Conservation (phyloP, 1,140 invertebrate species). For the Drosophila fuyamai region DNA sequence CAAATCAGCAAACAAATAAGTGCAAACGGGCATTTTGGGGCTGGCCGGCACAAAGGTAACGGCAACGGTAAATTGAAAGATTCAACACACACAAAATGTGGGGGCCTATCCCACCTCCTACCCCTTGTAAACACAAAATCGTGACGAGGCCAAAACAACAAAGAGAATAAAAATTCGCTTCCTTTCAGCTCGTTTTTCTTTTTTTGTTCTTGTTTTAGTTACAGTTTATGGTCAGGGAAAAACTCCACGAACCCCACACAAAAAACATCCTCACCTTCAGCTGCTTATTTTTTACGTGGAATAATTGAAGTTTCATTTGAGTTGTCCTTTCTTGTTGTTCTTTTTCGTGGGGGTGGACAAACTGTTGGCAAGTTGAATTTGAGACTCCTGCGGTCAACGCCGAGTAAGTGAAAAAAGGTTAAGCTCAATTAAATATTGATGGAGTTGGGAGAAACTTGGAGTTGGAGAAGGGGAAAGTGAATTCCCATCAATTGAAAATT, state of each 20-base stretch:
- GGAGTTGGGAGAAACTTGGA: constrained; percentile 25
- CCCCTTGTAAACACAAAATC: constrained; percentile 69
- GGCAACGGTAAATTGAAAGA: constrained; percentile 56
- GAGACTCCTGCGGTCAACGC: constrained; percentile 54
- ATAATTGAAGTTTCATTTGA: constrained; percentile 83
- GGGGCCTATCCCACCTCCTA: constrained; percentile 1
- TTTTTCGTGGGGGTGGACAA: constrained; percentile 11
- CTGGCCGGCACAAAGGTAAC: constrained; percentile 15
- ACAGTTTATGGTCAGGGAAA: constrained; percentile 26
- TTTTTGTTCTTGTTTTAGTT: constrained; percentile 28
- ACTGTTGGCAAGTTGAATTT: constrained; percentile 16
- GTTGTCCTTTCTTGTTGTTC: constrained; percentile 52
- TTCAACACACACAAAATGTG: constrained; percentile 13
- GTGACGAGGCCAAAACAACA: constrained; percentile 64
- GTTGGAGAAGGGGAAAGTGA: background rate
- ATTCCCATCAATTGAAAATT: constrained; percentile 72
- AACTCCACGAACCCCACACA: background rate
- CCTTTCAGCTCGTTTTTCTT: constrained; percentile 8
- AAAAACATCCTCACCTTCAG: constrained; percentile 26
- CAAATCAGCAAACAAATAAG: constrained; percentile 83
- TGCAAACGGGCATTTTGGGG: constrained; percentile 51
- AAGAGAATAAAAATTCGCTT: constrained; percentile 30
- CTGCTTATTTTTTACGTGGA: constrained; percentile 79
- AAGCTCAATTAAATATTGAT: constrained; percentile 79
- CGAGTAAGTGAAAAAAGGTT: constrained; percentile 59